Base-by-base conservation (phyloP, 2,888 invertebrate genomes). In the Philereme transversata region DNA sequence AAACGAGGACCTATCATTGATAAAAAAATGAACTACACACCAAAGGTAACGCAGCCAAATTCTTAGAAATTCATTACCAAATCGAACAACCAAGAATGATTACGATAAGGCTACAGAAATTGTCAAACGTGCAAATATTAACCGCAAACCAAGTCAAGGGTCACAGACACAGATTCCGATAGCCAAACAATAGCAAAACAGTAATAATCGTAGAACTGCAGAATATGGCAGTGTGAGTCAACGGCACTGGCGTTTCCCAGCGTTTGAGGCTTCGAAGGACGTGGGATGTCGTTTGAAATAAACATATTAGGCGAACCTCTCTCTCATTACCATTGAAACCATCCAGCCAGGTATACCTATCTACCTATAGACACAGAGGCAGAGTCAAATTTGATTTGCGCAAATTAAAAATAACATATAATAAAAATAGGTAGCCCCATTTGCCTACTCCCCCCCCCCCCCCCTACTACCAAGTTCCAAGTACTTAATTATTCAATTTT, bases 281-380 rank as follows among this genome's bases (percentile, higher is more conserved):
- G 77, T 75, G 74, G 78, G 74, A 72, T 74, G 75, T 76, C 68
- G 69, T 71, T 73, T 71, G 69, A 73, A 78, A 77, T 75, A 71
- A 68, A 78, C 76, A 78, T 75, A 76, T 76, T 73, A 73, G 69
- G 70, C 68, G 40, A 63, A 62, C 67, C 76, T 79, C 79, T 79
- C 78, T 73, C 78, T 77, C 76, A 79, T 78, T 79, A 78, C 72
- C 76, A 79, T 80, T 75, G 71, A 75, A 71, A 72, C 70, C 70
- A 71, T 68, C 66, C 53, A 70, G 71, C 66, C 53, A 70, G 71
- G 64, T 70, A 68, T 67, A 63, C 64, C 60, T 60, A 64, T 38
- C 65, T 67, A 63, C 63, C 61, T 60, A 64, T 38, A 66, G 38
- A 9, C 67, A 65, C 57, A 11, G 49, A 2, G 22, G 1, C 22